phyloP scores from a whole-genome alignment of 2,113 vertebrate species.

The Gymnogyps californianus region DNA sequence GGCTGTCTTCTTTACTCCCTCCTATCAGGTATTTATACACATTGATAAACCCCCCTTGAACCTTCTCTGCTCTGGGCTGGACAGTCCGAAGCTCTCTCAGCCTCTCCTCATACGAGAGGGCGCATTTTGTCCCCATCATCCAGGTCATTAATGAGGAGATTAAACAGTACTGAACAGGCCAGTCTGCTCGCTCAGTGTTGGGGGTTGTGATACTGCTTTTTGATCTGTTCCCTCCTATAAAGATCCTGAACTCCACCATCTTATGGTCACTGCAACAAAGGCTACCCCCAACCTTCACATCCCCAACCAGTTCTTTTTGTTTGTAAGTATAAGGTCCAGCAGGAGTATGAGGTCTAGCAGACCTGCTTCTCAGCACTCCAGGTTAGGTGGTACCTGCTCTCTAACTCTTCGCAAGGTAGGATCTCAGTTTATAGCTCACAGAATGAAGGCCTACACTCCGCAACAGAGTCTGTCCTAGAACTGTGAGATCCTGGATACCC shows the following conservation, averaged over 20 bases:
- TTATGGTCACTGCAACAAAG: background rate
- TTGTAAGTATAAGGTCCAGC: background rate
- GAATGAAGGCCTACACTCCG: background rate
- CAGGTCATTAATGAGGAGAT: background rate
- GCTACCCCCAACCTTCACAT: background rate
- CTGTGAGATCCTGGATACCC: background rate
- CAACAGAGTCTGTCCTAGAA: background rate
- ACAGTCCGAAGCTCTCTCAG: background rate
- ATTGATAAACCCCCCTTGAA: background rate
- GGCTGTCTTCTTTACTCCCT: background rate
- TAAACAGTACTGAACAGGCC: background rate
- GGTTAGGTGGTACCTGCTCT: background rate
- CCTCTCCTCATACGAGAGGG: background rate
- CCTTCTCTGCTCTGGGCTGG: background rate
- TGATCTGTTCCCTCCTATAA: background rate
- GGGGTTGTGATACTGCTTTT: background rate
- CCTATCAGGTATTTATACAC: background rate
- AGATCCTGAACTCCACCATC: background rate
- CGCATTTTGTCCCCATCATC: background rate
- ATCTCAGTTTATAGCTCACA: background rate
- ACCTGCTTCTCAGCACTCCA: background rate
- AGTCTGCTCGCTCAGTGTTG: fast-evolving
- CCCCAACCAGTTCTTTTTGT: background rate
- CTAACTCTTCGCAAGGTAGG: background rate
- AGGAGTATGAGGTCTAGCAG: background rate